Base-by-base conservation (phyloP, 2,113 vertebrate genomes). In the Colinus virginianus region DNA sequence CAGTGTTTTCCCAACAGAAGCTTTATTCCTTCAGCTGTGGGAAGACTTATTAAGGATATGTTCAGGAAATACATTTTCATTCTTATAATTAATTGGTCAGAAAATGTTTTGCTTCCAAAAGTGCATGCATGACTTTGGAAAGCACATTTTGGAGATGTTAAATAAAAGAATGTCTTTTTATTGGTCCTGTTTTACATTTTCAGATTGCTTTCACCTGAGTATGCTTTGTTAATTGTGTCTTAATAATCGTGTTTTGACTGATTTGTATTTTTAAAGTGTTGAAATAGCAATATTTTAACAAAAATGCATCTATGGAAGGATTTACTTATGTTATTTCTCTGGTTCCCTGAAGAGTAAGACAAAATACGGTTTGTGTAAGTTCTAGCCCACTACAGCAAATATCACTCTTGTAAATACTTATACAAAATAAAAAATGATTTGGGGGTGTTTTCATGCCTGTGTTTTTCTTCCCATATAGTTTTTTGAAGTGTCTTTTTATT, bases 341-440 rank as follows among this genome's bases (percentile, higher is more conserved):
- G 40, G 34, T 64, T 96, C 95, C 91, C 91, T 48, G n/a, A 85
- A 94, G 93, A 90, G 61, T 43, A 88, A 81, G 64, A 67, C 75
- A 89, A 95, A 96, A 95, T 95, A 94, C 79, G 88, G 76, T 90
- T 90, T 12, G 3, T 77, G 76, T 68, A 87, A 75, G 68, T 92
- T 89, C 56, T 86, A 91, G 43, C 56, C 84, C 56, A 40, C 71
- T 80, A 64, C 36, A 91, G 87, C 78, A 93, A 86, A 90, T 68
- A 68, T 19, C 83, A 53, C 87, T 86, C 95, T 78, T 51, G 85
- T 95, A 96, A 96, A 96, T 96, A 94, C 51, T 84, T 70, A 25
- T n/a, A 88, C 48, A 90, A 90, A 92, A 96, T 96, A 95, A 96
- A 94, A 93, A 91, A 95, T 93, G 25, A 94, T 96, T 93, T 93